Base-by-base conservation (phyloP, 1,140 invertebrate species). In the Periplaneta americana region DNA sequence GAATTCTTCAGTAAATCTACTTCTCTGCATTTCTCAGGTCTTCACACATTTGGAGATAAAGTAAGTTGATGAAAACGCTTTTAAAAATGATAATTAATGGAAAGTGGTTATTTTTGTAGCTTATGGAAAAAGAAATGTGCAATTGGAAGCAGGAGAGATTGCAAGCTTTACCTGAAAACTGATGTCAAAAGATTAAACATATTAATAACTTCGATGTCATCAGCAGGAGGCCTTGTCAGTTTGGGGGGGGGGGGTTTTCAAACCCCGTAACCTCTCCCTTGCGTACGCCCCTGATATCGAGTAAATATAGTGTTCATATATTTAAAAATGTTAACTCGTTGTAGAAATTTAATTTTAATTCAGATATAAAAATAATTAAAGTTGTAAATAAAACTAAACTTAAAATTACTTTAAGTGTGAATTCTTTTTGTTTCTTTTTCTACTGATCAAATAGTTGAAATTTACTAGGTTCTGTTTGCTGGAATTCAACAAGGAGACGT, bases 401-500 rank as follows among this genome's bases (percentile, higher is more conserved):
- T 11, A 2, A 18, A 18, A 18, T 48, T 48, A 2, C 3, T 15
- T 4, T 48, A 4, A 48, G 22, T 66, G 48, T 66, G 48, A n/a
- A n/a, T 8, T 8, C 22, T 66, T 2, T 10, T 28, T 8, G 9
- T 28, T 66, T 11, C n/a, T 66, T n/a, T 66, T 11, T n/a, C 22
- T 66, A n/a, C 48, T 66, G 22, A n/a, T n/a, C n/a, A n/a, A n/a
- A n/a, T n/a, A n/a, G n/a, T n/a, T n/a, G n/a, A n/a, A n/a, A n/a
- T n/a, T 39, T 66, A 66, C 35, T 34, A 78, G 77, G 77, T 78
- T 36, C 77, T 78, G 34, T 78, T 32, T 39, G 77, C 77, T 37
- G 22, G 39, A 15, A 78, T 78, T 13, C 35, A 78, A 15, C 13
- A 48, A 35, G 22, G 77, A 22, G 77, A 78, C 22, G 39, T 13